A percentile compares a stretch with the other conserved stretches of the same genome.
These are phyloP conservation scores for Penaeus chinensis DNA, from an alignment of 1,140 invertebrate species.

Conservation along the genomic window DNA sequence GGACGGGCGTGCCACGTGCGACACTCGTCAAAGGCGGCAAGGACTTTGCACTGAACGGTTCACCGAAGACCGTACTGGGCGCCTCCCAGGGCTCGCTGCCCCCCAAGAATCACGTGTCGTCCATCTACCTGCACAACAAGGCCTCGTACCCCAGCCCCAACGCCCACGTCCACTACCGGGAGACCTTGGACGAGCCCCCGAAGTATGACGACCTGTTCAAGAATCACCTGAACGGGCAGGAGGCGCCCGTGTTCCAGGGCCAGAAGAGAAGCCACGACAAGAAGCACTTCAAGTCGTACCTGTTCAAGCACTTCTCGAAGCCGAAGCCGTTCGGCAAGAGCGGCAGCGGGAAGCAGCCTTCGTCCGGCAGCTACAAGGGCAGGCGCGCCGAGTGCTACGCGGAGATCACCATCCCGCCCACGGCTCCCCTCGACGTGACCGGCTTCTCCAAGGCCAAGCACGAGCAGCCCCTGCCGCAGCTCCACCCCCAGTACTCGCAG, in stretches of 20 bases:
- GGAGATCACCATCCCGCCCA: conserved; percentile 9
- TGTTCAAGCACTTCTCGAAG: conserved; percentile 30
- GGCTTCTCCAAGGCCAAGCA: neutral
- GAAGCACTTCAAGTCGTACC: conserved; percentile 35
- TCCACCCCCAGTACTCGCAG: neutral
- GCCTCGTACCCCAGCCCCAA: neutral
- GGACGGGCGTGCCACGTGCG: conserved; percentile 4
- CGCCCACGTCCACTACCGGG: conserved; percentile 13
- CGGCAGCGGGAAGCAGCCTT: neutral
- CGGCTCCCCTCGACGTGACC: neutral
- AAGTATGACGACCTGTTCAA: conserved; percentile 50
- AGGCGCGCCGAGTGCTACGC: conserved; percentile 5
- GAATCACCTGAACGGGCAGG: neutral
- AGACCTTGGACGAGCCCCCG: conserved; percentile 28
- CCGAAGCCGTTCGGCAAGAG: conserved; percentile 3
- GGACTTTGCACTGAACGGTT: neutral
- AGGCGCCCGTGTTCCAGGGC: neutral
- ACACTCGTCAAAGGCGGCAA: neutral
- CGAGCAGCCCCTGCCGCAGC: neutral
- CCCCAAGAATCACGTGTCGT: neutral
- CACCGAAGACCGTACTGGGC: neutral
- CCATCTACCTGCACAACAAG: neutral
- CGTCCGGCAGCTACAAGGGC: no score
- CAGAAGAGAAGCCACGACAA: conserved; percentile 28
- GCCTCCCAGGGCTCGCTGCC: neutral